phyloP scores from a whole-genome alignment of 2,888 invertebrate species.

The Apantesis nais region DNA sequence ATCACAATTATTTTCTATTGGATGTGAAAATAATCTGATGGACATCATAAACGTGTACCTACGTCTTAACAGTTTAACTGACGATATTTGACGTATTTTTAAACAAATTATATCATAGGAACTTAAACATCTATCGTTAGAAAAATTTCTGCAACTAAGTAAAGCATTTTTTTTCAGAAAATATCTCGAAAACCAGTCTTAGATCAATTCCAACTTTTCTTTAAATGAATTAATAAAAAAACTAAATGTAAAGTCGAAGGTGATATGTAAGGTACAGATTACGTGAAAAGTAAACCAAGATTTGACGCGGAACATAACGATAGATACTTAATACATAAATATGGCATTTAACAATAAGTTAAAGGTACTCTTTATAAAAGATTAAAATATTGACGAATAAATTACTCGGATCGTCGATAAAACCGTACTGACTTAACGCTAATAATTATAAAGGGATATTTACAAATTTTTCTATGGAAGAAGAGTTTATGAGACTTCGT shows the following conservation, averaged over 20 bases:
- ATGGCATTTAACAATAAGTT: conserved; percentile 83
- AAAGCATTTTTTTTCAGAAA: conserved; percentile 58
- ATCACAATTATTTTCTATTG: conserved; percentile 69
- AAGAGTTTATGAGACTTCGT: conserved; percentile 74
- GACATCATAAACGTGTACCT: conserved; percentile 60
- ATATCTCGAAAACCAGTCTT: conserved; percentile 79
- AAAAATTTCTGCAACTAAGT: conserved; percentile 55
- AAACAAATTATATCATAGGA: conserved; percentile 56
- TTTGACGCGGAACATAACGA: conserved; percentile 68
- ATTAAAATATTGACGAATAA: conserved; percentile 82
- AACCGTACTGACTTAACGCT: conserved; percentile 67
- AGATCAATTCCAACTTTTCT: conserved; percentile 80
- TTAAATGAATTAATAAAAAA: conserved; percentile 53
- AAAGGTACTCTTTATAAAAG: conserved; percentile 81
- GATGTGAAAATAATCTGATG: conserved; percentile 53
- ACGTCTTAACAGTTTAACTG: conserved; percentile 57
- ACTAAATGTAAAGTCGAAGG: conserved; percentile 46
- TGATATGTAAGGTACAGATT: conserved; percentile 72
- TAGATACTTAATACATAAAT: conserved; percentile 81
- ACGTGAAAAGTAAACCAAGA: conserved; percentile 55
- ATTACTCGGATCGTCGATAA: conserved; percentile 79
- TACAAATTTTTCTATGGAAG: conserved; percentile 86
- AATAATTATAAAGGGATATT: conserved; percentile 77
- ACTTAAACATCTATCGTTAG: conserved; percentile 60
- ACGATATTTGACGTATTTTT: conserved; percentile 46